These are phyloP conservation scores for Pangasianodon gigas DNA, from an alignment of 2,113 vertebrate genomes.

Conservation along the genomic window DNA sequence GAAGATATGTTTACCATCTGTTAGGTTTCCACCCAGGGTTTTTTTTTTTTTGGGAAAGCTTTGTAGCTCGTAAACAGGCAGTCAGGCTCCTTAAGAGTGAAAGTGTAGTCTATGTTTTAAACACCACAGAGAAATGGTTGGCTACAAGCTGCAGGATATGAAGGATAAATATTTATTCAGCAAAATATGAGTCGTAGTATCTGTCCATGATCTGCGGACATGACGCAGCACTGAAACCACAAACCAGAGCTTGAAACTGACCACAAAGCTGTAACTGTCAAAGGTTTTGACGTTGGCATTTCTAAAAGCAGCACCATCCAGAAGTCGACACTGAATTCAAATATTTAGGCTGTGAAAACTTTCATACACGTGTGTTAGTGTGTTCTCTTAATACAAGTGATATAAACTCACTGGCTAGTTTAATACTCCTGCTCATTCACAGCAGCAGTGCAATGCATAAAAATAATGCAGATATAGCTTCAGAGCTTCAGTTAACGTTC, in stretches of 20 bases:
- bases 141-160: slow-evolving; percentile 6
- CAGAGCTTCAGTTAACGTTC: too few relatives aligned
- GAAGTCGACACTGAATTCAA: background rate
- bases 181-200: background rate
- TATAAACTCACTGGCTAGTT: background rate
- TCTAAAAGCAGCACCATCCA: background rate
- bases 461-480: background rate
- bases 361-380: background rate
- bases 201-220: background rate
- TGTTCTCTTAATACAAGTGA: background rate
- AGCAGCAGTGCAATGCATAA: background rate
- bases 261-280: background rate
- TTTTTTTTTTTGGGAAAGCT: background rate
- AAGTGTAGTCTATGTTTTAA: background rate
- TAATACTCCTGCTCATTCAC: background rate
- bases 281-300: background rate
- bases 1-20: slow-evolving; percentile 25
- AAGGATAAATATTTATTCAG: slow-evolving; percentile 35
- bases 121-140: background rate
- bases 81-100: background rate
- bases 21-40: background rate
- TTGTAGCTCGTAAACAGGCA: slow-evolving; percentile 16
- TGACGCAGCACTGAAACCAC: background rate
- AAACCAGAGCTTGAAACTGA: background rate
- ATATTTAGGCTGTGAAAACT: background rate